Evolutionary conservation across 2,888 invertebrate genomes (phyloP).

Genomic region (Melanophora roralis): DNA sequence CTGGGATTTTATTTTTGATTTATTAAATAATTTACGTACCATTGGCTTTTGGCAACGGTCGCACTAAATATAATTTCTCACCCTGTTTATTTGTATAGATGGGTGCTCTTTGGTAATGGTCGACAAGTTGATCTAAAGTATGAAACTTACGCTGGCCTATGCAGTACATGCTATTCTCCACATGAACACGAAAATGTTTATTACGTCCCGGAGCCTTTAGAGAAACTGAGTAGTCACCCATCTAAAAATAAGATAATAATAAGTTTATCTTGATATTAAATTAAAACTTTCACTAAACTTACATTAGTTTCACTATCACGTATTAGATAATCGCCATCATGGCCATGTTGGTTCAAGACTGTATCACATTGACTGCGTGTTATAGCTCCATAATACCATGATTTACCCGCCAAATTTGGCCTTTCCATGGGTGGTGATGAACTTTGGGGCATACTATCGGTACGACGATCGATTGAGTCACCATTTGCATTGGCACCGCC

Average conservation of each 20-base stretch:
- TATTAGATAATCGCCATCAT: slow-evolving; percentile 99
- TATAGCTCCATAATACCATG: slow-evolving; percentile 98
- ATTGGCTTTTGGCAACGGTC: slow-evolving; percentile 87
- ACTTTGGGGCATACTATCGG: slow-evolving; percentile 77
- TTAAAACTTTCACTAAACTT: slow-evolving; percentile 77
- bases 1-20: slow-evolving; percentile 26
- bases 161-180: slow-evolving; percentile 93
- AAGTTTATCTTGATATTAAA: neutral
- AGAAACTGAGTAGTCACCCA: slow-evolving; percentile 98
- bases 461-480: slow-evolving; percentile 78
- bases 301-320: slow-evolving; percentile 99
- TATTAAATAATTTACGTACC: slow-evolving; percentile 74
- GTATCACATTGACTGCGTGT: slow-evolving; percentile 97
- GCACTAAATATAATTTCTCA: slow-evolving; percentile 97
- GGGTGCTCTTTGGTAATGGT: slow-evolving; percentile 99
- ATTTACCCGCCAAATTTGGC: slow-evolving; percentile 86
- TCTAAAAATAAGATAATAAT: slow-evolving; percentile 80
- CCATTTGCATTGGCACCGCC: slow-evolving; percentile 66
- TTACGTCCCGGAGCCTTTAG: slow-evolving; percentile 98
- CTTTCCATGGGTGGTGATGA: slow-evolving; percentile 79
- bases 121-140: slow-evolving; percentile 95
- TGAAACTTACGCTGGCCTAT: slow-evolving; percentile 99
- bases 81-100: slow-evolving; percentile 99
- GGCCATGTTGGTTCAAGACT: slow-evolving; percentile 94
- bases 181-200: slow-evolving; percentile 99